phyloP scores from a whole-genome alignment of 2,113 vertebrate genomes.

The Lophius piscatorius region DNA sequence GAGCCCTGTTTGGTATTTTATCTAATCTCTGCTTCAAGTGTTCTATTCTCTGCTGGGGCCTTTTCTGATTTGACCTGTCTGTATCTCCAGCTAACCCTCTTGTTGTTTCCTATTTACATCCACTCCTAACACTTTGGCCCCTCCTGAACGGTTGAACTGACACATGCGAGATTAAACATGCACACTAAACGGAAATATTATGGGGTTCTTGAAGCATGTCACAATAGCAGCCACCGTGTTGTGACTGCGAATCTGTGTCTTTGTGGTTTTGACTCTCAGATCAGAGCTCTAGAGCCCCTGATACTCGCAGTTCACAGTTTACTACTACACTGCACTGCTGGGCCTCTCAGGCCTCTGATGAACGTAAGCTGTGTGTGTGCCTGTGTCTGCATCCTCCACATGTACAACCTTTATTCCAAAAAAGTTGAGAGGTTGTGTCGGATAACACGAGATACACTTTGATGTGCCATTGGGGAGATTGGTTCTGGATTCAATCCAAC shows the following conservation, averaged over 20 bases:
- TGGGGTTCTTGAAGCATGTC: constrained; percentile 47
- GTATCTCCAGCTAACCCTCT: constrained; percentile 15
- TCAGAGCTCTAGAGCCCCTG: constrained; percentile 97
- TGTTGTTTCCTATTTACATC: constrained; percentile 24
- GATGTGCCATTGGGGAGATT: too few relatives aligned
- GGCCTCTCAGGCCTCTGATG: constrained; percentile 89
- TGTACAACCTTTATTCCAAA: not conserved
- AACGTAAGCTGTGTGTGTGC: constrained; percentile 88
- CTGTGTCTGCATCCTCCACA: constrained; percentile 5
- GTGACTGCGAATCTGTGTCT: constrained; percentile 80
- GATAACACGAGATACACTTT: too few relatives aligned
- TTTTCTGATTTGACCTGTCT: too few relatives aligned
- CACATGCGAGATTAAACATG: too few relatives aligned
- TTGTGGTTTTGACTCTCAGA: constrained; percentile 89
- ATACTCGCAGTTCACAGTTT: constrained; percentile 98
- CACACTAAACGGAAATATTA: not conserved
- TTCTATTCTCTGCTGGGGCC: too few relatives aligned
- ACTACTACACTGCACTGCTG: constrained; percentile 95
- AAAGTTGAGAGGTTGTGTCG: too few relatives aligned
- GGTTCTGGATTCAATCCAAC: too few relatives aligned
- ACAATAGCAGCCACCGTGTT: constrained; percentile 39
- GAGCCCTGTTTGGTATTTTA: not conserved
- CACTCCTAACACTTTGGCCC: not conserved
- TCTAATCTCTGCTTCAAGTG: too few relatives aligned
- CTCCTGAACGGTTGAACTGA: too few relatives aligned